Percentiles rank a stretch among this genome's conserved stretches.
Evolutionary conservation across 2,113 vertebrate genomes (phyloP).

Genomic region (Etia nguti): DNA sequence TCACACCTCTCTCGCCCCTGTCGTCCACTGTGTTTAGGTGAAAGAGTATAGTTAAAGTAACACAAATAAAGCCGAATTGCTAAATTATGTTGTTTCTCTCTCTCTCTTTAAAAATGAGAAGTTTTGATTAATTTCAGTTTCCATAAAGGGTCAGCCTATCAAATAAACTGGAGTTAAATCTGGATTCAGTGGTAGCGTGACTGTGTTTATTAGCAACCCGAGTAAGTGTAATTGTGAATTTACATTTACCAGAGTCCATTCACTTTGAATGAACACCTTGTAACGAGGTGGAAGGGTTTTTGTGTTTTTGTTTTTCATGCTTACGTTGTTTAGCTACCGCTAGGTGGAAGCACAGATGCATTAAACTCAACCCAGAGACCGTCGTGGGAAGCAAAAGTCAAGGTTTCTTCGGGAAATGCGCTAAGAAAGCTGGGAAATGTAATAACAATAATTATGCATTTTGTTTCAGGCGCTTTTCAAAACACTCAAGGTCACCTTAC

Average conservation of each 20-base stretch:
- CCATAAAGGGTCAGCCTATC: not conserved
- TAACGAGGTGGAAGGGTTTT: not conserved
- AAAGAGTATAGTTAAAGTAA: not conserved
- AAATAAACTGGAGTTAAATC: not conserved
- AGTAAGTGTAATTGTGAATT: not conserved
- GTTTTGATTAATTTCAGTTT: not conserved
- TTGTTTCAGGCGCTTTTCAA: not conserved
- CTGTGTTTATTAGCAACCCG: not conserved
- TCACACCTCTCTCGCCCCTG: not conserved
- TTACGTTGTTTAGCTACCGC: not conserved
- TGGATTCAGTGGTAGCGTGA: not conserved
- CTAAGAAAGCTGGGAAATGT: not conserved
- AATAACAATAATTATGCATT: not conserved
- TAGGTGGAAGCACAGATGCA: not conserved
- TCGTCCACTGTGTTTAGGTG: not conserved
- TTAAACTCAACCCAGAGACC: not conserved
- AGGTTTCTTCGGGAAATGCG: not conserved
- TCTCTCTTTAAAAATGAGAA: not conserved
- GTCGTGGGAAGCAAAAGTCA: not conserved
- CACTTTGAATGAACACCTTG: not conserved
- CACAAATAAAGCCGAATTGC: not conserved
- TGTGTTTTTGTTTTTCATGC: not conserved
- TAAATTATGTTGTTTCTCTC: not conserved
- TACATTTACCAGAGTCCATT: not conserved
- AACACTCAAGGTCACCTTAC: not conserved